Conservation (phyloP, 2,888 invertebrate genomes). For the Epinotia nisella region DNA sequence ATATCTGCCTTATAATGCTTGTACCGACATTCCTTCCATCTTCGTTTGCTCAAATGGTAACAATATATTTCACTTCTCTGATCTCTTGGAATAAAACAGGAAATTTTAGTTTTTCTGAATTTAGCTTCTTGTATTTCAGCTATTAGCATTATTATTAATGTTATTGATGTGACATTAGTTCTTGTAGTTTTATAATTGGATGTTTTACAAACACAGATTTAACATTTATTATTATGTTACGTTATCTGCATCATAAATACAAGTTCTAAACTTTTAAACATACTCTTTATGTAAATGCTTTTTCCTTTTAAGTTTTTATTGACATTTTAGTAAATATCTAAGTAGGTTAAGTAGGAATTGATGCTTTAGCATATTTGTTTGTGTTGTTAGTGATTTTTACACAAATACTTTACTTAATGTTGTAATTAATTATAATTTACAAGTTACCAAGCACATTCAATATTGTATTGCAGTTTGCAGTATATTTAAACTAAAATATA, state of each 20-base stretch:
- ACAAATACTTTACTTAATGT: conserved; percentile 38
- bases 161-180: conserved; percentile 12
- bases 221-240: not conserved
- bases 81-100: conserved; percentile 33
- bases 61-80: conserved; percentile 12
- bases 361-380: conserved; percentile 14
- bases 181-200: not conserved
- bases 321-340: conserved; percentile 3
- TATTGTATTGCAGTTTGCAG: conserved; percentile 32
- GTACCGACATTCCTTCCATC: conserved; percentile 43
- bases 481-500: conserved; percentile 53
- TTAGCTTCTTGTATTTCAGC: not conserved
- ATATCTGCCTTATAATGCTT: conserved; percentile 2
- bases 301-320: not conserved
- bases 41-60: conserved; percentile 47
- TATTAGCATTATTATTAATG: not conserved
- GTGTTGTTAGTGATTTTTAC: conserved; percentile 20
- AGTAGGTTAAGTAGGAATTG: not conserved
- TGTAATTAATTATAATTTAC: conserved; percentile 24
- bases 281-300: not conserved
- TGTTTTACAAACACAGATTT: not conserved
- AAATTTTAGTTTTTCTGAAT: conserved; percentile 8
- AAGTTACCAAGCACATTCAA: conserved; percentile 24
- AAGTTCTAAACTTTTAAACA: not conserved
- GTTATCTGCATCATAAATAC: not conserved